Base-by-base conservation (phyloP, 2,888 invertebrate species). In the Nomada hirtipes region DNA sequence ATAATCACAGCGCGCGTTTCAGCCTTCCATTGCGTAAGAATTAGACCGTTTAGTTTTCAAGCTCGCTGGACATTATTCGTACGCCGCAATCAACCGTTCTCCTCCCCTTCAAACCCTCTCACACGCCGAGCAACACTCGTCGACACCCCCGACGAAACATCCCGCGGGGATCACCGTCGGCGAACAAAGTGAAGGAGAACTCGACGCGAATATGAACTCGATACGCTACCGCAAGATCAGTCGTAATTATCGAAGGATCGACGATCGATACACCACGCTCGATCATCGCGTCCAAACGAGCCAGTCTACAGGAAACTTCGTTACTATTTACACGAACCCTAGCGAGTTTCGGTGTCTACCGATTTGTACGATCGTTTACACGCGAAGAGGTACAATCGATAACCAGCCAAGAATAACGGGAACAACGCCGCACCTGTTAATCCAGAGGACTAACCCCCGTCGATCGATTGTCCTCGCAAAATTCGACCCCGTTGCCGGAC, bases 1-100 rank as follows among this genome's bases (percentile, higher is more conserved):
- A 88, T 90, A 85, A 92, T 92, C 92, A 92, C 92, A 92, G 92
- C 92, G 88, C 90, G 88, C 89, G 89, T 90, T 91, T 92, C 91
- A 92, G 92, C 91, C 92, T 91, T 88, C 89, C 86, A 86, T 88
- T 86, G 84, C 77, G 84, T 78, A 86, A 80, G 79, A 80, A 87
- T 88, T 88, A 88, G 88, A 88, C 88, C 88, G 87, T 82, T 69
- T 60, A 36, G 79, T 57, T 79, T 64, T n/a, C 55, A 72, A 59
- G 70, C 76, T 75, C 76, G 79, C 57, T 26, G 60, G 74, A 64
- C 82, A 50, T 47, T 72, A 53, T 50, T 57, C 65, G 20, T 67
- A 10, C 50, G 20, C 52, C 26, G 4, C 29, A 15, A 53, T 26
- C 36, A 20, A 7, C 29, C 52, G 59, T 36, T 47, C 20, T 61